A percentile compares a stretch with the other conserved stretches of the same genome.
These are phyloP conservation scores for Cyprinus carpio DNA, from an alignment of 2,113 vertebrate genomes.

Conservation along the genomic window DNA sequence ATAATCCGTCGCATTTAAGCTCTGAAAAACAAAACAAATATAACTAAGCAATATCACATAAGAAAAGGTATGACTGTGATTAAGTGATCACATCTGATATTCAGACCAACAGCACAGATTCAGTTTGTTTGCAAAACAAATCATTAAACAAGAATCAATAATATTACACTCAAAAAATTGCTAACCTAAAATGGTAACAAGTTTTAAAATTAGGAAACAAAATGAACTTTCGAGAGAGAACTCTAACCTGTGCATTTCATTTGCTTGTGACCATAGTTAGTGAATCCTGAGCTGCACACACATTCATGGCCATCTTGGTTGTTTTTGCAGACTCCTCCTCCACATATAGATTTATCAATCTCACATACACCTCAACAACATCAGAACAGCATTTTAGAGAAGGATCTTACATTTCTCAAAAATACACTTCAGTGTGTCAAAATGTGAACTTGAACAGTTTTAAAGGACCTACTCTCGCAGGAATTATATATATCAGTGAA, in stretches of 20 bases:
- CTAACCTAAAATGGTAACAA: too few species aligned
- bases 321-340: conserved; percentile 59
- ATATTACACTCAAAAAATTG: too few species aligned
- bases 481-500: conserved; percentile 8
- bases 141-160: too few species aligned
- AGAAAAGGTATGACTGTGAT: background rate
- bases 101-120: too few species aligned
- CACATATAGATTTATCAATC: conserved; percentile 4
- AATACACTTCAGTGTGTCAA: background rate
- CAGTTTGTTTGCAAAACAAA: background rate
- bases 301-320: conserved; percentile 59
- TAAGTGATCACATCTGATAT: background rate
- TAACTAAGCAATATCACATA: background rate
- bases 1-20: conserved; percentile 54
- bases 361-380: conserved; percentile 62
- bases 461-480: conserved; percentile 62
- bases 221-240: background rate
- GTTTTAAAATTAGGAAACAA: background rate
- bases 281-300: conserved; percentile 62
- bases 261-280: conserved; percentile 63
- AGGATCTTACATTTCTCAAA: background rate
- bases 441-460: background rate
- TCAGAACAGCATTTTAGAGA: background rate
- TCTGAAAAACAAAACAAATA: conserved; percentile 51
- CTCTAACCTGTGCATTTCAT: conserved; percentile 64